A percentile compares a stretch with the other conserved stretches of the same genome.
These are phyloP conservation scores for Cetonia aurata DNA, from an alignment of 2,888 invertebrate genomes.

Conservation along the genomic window DNA sequence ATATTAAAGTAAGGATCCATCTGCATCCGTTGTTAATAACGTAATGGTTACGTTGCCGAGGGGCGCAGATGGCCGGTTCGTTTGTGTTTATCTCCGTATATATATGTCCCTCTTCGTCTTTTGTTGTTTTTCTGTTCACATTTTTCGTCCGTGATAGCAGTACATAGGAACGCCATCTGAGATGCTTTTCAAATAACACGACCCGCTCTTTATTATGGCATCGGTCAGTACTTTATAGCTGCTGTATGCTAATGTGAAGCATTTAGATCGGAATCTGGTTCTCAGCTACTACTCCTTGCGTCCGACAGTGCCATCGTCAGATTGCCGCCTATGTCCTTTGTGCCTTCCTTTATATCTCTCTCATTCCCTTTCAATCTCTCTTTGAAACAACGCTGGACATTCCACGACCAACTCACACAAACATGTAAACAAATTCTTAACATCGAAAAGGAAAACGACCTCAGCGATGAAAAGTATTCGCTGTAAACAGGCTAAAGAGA, in stretches of 20 bases:
- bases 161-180: conserved; percentile 57
- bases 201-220: conserved; percentile 56
- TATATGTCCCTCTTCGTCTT: conserved; percentile 46
- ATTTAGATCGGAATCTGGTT: conserved; percentile 67
- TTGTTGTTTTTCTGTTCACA: conserved; percentile 30
- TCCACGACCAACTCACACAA: conserved; percentile 29
- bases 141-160: conserved; percentile 47
- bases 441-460: conserved; percentile 9
- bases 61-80: conserved; percentile 55
- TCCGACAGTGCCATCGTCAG: conserved; percentile 38
- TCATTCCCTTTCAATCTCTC: neutral
- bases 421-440: conserved; percentile 46
- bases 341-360: conserved; percentile 1
- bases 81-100: conserved; percentile 26
- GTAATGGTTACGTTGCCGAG: conserved; percentile 59
- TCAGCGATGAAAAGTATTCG: neutral
- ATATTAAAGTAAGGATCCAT: conserved; percentile 60
- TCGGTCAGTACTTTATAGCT: conserved; percentile 60
- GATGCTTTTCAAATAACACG: conserved; percentile 59
- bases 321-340: conserved; percentile 18
- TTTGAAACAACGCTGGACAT: conserved; percentile 33
- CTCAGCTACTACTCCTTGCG: conserved; percentile 57
- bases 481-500: conserved; percentile 7
- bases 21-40: conserved; percentile 58
- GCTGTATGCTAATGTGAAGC: conserved; percentile 66